Base-by-base conservation (phyloP, 37 sponge, comb jelly and placozoan species). In the Ephydatia muelleri region DNA sequence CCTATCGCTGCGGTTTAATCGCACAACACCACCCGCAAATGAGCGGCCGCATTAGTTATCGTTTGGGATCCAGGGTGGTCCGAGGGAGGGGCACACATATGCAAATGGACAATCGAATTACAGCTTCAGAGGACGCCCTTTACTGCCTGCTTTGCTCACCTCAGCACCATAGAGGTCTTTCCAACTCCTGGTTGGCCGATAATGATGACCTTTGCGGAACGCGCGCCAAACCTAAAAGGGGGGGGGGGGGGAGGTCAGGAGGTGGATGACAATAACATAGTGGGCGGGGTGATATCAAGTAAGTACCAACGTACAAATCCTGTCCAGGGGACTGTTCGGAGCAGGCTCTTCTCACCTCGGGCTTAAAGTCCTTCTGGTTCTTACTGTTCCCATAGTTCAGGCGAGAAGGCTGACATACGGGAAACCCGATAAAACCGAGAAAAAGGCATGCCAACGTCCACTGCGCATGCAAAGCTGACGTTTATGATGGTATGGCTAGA, bases 121-220 rank as follows among this genome's bases (percentile, higher is more conserved):
- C n/a, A n/a, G n/a, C n/a, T n/a, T n/a, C n/a, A n/a, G n/a, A n/a
- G n/a, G n/a, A 26, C 2, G 28, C 19, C 43, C 43, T n/a, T 9
- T 6, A 3, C 43, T 43, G 43, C 43, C 6, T 9, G 6, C 6
- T 43, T 43, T 23, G 69, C 72, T 69, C 72, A 91, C 94, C 89
- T 91, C 29, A 84, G 75, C 2, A 94, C 78, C 8, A 94, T 75
- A 26, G 91, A 88, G 29, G 94, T 94, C 69, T 94, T 94, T 23
- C 94, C 94, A 0, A 94, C 92, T n/a, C 89, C 88, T 31, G 92
- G 86, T 68, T 76, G 88, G 40, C 94, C 94, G 21, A 94, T 82
- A 40, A 94, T 83, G 65, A 94, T 94, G 29, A 94, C 85, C 68
- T 94, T 94, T 29, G 86, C 85, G 31, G 92, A 83, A 33, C 88